These are phyloP conservation scores for Molossus alvarezi DNA, from an alignment of 2,797 vertebrate genomes.

Conservation along the genomic window DNA sequence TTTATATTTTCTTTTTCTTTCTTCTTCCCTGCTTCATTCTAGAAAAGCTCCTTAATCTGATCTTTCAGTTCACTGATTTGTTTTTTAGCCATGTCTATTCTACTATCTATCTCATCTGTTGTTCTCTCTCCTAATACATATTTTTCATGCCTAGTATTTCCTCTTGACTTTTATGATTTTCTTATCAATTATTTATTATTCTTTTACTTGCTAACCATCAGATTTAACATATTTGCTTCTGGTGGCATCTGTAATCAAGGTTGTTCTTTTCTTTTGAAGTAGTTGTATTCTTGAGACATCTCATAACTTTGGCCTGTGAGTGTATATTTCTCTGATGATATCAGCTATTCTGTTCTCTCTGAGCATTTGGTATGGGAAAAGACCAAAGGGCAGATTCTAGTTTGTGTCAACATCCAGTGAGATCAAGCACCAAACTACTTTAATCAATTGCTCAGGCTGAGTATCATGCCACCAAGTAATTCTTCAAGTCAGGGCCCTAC, in stretches of 20 bases:
- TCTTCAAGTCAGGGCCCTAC: background rate
- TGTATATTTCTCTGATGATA: conserved; percentile 55
- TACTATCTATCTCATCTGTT: background rate
- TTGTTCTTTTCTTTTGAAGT: conserved; percentile 62
- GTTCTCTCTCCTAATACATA: background rate
- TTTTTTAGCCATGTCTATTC: background rate
- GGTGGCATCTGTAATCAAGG: conserved; percentile 34
- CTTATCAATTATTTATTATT: conserved; percentile 11
- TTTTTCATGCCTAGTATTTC: conserved; percentile 36
- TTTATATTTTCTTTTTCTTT: background rate
- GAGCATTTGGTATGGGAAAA: conserved; percentile 21
- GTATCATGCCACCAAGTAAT: background rate
- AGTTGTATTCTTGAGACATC: background rate
- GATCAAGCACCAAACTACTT: conserved; percentile 24
- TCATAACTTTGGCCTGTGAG: conserved; percentile 50
- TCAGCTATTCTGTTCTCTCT: conserved; percentile 50
- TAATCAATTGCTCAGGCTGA: background rate
- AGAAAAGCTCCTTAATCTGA: background rate
- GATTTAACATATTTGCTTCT: conserved; percentile 49
- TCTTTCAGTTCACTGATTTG: background rate
- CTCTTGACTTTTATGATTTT: conserved; percentile 1
- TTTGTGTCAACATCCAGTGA: conserved; percentile 47
- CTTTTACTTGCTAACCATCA: conserved; percentile 43
- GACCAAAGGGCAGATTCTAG: conserved; percentile 14
- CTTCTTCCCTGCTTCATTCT: background rate